These are phyloP conservation scores for Crotophaga sulcirostris DNA, from an alignment of 2,113 vertebrate species.

Conservation along the genomic window DNA sequence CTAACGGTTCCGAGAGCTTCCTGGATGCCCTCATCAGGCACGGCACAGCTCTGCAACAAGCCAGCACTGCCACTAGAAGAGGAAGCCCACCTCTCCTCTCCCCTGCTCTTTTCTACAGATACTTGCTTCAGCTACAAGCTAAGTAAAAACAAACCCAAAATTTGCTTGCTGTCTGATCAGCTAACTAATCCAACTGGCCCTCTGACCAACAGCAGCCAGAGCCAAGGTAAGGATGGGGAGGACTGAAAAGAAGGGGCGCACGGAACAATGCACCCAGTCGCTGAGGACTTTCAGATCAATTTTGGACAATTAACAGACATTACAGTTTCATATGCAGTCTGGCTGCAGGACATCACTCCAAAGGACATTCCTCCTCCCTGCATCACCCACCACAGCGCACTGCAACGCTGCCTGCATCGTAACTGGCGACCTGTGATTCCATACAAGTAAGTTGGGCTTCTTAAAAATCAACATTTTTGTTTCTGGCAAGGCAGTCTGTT, in stretches of 20 bases:
- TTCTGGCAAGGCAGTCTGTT: not conserved
- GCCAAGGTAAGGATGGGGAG: not conserved
- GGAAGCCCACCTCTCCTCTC: not conserved
- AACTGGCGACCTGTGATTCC: not conserved
- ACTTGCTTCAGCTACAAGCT: not conserved
- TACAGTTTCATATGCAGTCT: not conserved
- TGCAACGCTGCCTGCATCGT: not conserved
- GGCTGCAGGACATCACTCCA: not conserved
- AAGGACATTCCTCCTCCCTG: not conserved
- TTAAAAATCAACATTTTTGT: not conserved
- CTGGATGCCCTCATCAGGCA: not conserved
- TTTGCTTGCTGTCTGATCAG: not conserved
- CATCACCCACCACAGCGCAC: fast-evolving
- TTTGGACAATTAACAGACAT: not conserved
- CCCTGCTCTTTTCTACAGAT: not conserved
- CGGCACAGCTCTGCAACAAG: not conserved
- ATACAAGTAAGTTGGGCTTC: fast-evolving
- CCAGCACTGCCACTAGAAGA: not conserved
- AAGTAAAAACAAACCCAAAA: not conserved
- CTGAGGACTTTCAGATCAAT: not conserved
- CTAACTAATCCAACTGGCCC: not conserved
- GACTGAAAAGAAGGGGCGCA: not conserved
- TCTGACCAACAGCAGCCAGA: not conserved
- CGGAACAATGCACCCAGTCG: fast-evolving
- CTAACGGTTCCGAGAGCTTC: not conserved